Base-by-base conservation (phyloP, 2,113 vertebrate genomes). In the Opisthocomus hoazin region DNA sequence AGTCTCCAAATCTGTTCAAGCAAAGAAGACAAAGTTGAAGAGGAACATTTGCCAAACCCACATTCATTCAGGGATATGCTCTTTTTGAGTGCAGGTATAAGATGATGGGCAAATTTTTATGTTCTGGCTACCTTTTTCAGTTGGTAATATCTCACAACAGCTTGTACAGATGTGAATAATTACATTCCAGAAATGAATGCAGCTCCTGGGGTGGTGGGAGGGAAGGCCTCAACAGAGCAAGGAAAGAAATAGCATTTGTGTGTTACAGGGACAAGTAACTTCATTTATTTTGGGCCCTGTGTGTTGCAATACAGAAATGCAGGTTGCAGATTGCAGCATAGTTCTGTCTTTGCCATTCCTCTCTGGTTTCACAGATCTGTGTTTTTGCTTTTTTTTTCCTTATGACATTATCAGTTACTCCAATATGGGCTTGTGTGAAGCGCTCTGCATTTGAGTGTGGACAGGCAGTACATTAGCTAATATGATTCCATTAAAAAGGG, bases 401-500 rank as follows among this genome's bases (percentile, higher is more conserved):
- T 58, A 61, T 50, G 75, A 65, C 12, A 57, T 91, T 50, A 84
- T 41, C 46, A 66, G 16, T 87, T 75, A 79, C 43, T 92, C 78
- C 65, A 65, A 68, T 77, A 65, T 1, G n/a, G 64, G 39, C 58
- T 91, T 65, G 43, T 87, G 54, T 80, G 82, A 92, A 89, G 91
- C 73, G 65, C 66, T 93, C 54, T 56, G 69, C 41, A 63, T 96
- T 81, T 95, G 36, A 81, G 64, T 66, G 81, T 90, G 74, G 87
- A 90, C 84, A 80, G 46, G 80, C 48, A 82, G 73, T 90, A 94
- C 87, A 83, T 96, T 92, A 94, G 89, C 92, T 96, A 90, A 91
- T 87, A 80, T 61, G 84, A 83, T 85, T 94, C 94, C 79, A 76
- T 94, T 97, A 89, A 70, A 96, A 96, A 93, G 73, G 46, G 74